Base-by-base conservation (phyloP, 2,797 vertebrate genomes). In the Acrossocheilus wenchowensis region DNA sequence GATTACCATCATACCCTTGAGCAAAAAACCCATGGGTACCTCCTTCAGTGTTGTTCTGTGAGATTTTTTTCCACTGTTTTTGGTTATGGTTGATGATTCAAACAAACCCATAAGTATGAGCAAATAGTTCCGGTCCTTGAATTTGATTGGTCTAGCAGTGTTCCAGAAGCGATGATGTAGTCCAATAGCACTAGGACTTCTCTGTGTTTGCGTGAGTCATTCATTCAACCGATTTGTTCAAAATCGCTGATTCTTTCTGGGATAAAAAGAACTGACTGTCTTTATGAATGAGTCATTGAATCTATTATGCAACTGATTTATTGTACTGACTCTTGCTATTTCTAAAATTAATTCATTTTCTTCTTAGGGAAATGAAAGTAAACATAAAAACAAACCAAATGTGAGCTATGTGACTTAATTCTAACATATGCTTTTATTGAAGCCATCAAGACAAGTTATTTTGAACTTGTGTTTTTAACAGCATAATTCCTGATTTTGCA, bases 1-100 rank as follows among this genome's bases (percentile, higher is more conserved):
- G 62, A 41, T 84, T 45, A 52, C 60, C 83, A 66, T 84, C 43
- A 26, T 78, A 54, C 34, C 71, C 60, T 84, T 78, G 45, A 68
- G 62, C 15, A 39, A 15, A 36, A 68, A 66, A 48, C 15, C 77
- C 52, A 60, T 8, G 9, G 23, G 15, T 79, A 9, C 57, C 23
- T 79, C 39, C n/a, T 57, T 78, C 21, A 60, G 34, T 41, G 34
- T 39, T 45, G 41, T 45, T 64, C 14, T 30, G 8, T 79, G 60
- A 0, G 14, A 6, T 30, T 26, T 23, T 23, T 62, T 41, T 41
- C 52, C 57, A 30, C 36, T 64, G 14, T 79, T 19, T 64, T 79
- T 1, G 54, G 15, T 79, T 79, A 62, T 62, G 78, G 54, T 30
- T 43, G 26, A 43, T 39, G 3, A 60, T 41, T 77, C 10, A 39